Evolutionary conservation across 2,888 invertebrate species (phyloP), one percentile per base, ranked within the genome.

Genomic region (Drosophila ezoana): DNA sequence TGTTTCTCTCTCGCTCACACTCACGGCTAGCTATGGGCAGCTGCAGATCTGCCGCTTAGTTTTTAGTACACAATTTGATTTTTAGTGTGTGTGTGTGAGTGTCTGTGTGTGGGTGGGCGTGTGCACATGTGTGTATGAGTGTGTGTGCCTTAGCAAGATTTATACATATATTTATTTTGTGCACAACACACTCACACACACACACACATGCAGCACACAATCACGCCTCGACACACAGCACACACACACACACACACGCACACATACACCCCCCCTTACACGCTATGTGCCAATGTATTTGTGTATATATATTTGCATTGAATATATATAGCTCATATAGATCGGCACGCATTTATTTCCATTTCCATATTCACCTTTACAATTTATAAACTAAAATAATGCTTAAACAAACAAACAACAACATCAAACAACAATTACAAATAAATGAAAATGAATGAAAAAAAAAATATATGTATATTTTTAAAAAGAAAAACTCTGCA

Each of bases 21-120:
- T 79, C 73, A 81, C 81, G 85, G 82, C 85, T 87, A 82, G 87
- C 82, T 82, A 87, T 73, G 54, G 82, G 87, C 82, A 87, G 87
- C 82, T 66, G 38, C 37, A 54, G 87, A 65, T 70, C 85, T 82
- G 82, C 87, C 87, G 64, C 67, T 82, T 85, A 87, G 83, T 87
- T 82, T 56, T 87, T 82, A 85, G 83, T 79, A 79, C 86, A 76
- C 83, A 81, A 60, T 75, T 78, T 69, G 66, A 72, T 74, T 65
- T 65, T 80, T 59, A 44, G 72, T 65, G 64, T 64, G 63, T 67
- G 68, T 40, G 38, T 49, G 51, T 37, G 40, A 38, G 41, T 10
- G 37, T 38, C 40, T 28, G 37, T 18, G n/a, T 20, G 14, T 51
- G 35, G 38, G 14, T 51, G 35, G 38, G 45, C 16, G 20, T 40